Evolutionary conservation across 1,140 invertebrate species (phyloP), one percentile per base, ranked within the genome.

Genomic region (Macrobrachium nipponense): DNA sequence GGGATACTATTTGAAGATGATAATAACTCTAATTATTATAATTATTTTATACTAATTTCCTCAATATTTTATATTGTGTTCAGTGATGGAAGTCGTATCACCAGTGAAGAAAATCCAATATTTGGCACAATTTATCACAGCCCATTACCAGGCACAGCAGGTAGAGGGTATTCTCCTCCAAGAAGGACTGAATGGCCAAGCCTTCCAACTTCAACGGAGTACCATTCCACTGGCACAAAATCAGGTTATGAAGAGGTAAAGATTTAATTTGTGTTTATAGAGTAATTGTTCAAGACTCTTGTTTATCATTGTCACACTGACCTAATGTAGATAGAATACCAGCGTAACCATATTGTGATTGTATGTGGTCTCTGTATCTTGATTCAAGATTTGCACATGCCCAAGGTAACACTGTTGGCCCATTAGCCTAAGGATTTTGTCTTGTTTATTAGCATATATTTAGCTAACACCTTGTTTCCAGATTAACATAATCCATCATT

Each of bases 11-110:
- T 10, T 51, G 51, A 66, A 14, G 17, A 7, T n/a, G 5, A 27
- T n/a, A 36, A 36, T 36, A 36, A 66, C 64, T 66, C 5, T 58
- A 23, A 17, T 23, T 51, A 58, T 36, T 70, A 7, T 70, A 20
- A 51, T 80, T n/a, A 44, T 10, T 36, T 58, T 80, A 12, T 81
- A n/a, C 20, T 51, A 12, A 27, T 70, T 80, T 20, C 59, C 1
- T 17, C 18, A 23, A 0, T 20, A 61, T 27, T 27, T 20, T 36
- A 12, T 64, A 14, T 18, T 43, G 80, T 60, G 36, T 51, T n/a
- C 59, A 86, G 83, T 73, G 77, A 80, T 79, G 78, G 66, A 10
- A 80, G 64, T 18, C 58, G 77, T 27, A 80, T 86, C 64, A 86
- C 83, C 17, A 86, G 83, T 44, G 83, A 86, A 73, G 83, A 86